Conservation (phyloP, 1,140 invertebrate species). For the Aphelenchoides fujianensis region DNA sequence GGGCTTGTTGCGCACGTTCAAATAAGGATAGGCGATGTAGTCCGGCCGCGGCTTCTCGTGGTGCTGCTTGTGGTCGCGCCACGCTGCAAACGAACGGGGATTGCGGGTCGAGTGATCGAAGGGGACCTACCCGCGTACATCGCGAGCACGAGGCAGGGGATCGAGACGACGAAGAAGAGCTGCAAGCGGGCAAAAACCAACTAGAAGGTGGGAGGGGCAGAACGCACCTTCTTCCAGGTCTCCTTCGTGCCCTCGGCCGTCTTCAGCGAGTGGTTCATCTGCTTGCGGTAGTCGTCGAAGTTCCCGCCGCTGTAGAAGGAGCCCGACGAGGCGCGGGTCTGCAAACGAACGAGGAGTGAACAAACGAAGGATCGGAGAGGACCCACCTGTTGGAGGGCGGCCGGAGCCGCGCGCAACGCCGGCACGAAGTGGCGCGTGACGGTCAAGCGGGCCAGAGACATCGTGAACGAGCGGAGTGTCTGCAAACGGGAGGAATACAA, state of each 20-base stretch:
- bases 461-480: not conserved
- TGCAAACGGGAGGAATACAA: not conserved
- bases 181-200: too few relatives aligned
- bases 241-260: conserved; percentile 5
- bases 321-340: conserved; percentile 29
- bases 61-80: conserved; percentile 31
- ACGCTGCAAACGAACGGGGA: too few relatives aligned
- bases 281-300: conserved; percentile 37
- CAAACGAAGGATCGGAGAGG: conserved; percentile 1
- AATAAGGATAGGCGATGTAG: conserved; percentile 43
- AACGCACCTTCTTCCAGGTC: conserved; percentile 42
- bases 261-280: conserved; percentile 5
- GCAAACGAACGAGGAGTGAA: not conserved
- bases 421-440: not conserved
- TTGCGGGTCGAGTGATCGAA: too few relatives aligned
- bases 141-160: conserved; percentile 30
- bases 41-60: conserved; percentile 30
- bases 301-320: conserved; percentile 28
- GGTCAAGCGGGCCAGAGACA: not conserved
- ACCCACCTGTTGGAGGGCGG: not conserved
- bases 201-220: too few relatives aligned
- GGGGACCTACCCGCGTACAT: too few relatives aligned
- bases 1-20: conserved; percentile 50
- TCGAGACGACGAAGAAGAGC: conserved; percentile 20
- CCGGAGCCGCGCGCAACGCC: not conserved